Evolutionary conservation across 2,113 vertebrate species (phyloP).

Genomic region (Oenanthe melanoleuca): DNA sequence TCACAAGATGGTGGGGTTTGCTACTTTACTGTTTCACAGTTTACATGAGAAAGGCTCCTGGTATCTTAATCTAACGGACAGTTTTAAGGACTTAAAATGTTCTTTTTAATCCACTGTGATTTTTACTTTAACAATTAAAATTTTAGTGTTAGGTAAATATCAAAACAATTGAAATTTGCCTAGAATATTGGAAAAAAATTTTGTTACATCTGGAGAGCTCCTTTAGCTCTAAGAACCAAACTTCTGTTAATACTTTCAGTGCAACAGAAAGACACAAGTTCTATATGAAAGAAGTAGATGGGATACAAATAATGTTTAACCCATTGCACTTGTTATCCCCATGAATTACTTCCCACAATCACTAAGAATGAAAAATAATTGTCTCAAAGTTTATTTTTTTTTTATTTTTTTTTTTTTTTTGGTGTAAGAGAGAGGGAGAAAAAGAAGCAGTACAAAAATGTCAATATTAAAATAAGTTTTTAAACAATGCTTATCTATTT

Average conservation of each 20-base stretch:
- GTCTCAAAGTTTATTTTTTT: not conserved
- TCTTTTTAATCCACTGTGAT: not conserved
- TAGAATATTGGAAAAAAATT: not conserved
- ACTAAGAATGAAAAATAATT: not conserved
- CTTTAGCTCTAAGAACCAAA: not conserved
- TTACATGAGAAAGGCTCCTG: not conserved
- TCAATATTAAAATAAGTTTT: not conserved
- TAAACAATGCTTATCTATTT: not conserved
- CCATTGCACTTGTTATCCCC: not conserved
- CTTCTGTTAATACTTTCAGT: not conserved
- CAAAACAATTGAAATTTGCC: not conserved
- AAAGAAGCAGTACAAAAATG: not conserved
- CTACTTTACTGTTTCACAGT: not conserved
- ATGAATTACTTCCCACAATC: not conserved
- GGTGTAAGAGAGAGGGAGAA: not conserved
- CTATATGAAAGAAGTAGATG: not conserved
- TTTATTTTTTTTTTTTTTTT: not conserved
- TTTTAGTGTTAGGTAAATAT: not conserved
- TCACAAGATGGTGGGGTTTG: not conserved
- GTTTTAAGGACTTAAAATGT: not conserved
- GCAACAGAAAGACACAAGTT: not conserved
- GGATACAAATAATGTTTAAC: not conserved
- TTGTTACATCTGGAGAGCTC: not conserved
- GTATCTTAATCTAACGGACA: not conserved
- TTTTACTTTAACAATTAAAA: not conserved